Evolutionary conservation across 2,797 vertebrate genomes (phyloP), one percentile per base, ranked within the genome.

Genomic region (Tamandua tetradactyla): DNA sequence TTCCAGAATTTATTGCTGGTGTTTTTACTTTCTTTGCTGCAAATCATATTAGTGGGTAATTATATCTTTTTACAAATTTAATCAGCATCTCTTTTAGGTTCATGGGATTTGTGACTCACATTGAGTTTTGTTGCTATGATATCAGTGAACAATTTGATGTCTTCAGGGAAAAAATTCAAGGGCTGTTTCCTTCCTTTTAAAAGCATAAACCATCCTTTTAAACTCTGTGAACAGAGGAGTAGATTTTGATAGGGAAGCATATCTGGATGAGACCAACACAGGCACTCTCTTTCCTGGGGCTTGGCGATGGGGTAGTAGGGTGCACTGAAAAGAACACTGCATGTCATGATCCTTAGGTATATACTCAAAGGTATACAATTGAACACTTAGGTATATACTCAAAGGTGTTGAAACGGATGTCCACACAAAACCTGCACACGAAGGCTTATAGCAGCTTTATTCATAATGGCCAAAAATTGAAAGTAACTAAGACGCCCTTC

Each of bases 1-100:
- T 90, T 80, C 35, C 30, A 78, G 35, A 79, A 84, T 81, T 84
- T 94, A 85, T 66, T 78, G n/a, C 37, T 62, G 13, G 23, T 59
- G 88, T 49, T 68, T 84, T 85, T 76, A 3, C 42, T 81, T 80
- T 85, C n/a, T n/a, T 47, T 71, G 23, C 2, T 86, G 25, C 6
- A 66, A 72, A 78, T 25, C 20, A 35, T 55, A 32, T 80, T 40
- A 86, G 10, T 86, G n/a, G 3, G 52, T 61, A 91, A 84, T 81
- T 52, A 37, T 72, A 84, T 89, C 47, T 88, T 94, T 71, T 66
- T 76, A 37, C 27, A 89, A 35, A 89, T 91, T 88, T 88, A 88
- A 74, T 93, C 82, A 86, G n/a, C 47, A 68, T 80, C 13, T 89
- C 25, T 86, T 93, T 27, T 20, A 95, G 62, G n/a, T 93, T 49